Conservation (phyloP, 2,797 vertebrate species). For the Micromesistius poutassou region DNA sequence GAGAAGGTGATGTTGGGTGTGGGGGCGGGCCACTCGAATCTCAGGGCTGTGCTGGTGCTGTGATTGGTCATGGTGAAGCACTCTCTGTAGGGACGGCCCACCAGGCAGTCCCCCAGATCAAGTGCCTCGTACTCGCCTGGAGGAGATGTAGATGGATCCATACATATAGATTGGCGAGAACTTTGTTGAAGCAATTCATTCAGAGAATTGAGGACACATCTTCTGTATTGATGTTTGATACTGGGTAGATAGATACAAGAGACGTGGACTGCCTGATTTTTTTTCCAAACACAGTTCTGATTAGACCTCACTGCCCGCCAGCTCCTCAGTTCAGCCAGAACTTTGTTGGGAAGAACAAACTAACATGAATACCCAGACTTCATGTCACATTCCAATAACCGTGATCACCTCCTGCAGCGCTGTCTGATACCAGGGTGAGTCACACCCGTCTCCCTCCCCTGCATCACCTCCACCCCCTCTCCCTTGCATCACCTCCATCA, state of each 20-base stretch:
- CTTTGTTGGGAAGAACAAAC: not conserved
- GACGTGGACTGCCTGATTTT: not conserved
- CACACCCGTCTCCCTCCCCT: not conserved
- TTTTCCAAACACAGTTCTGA: not conserved
- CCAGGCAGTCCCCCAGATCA: conserved; percentile 80
- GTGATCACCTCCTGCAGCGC: not conserved
- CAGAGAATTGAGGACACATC: not conserved
- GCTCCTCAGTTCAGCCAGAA: not conserved
- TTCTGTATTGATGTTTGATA: not conserved
- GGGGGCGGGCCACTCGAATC: conserved; percentile 82
- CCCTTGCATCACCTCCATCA: no score
- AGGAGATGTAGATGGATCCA: not conserved
- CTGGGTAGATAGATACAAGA: not conserved
- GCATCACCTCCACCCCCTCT: not conserved
- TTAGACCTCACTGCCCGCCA: not conserved
- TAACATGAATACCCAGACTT: not conserved
- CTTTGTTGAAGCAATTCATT: no score
- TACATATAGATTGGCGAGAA: not conserved
- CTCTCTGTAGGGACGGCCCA: conserved; percentile 62
- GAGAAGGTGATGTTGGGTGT: conserved; percentile 72
- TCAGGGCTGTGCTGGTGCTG: conserved; percentile 68
- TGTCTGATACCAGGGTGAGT: not conserved
- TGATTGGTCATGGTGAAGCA: conserved; percentile 85
- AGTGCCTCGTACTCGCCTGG: conserved; percentile 73
- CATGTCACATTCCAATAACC: not conserved